A percentile compares a stretch with the other conserved stretches of the same genome.
Evolutionary conservation across 2,113 vertebrate species (phyloP).

Genomic region (Gallinago jamesoni): DNA sequence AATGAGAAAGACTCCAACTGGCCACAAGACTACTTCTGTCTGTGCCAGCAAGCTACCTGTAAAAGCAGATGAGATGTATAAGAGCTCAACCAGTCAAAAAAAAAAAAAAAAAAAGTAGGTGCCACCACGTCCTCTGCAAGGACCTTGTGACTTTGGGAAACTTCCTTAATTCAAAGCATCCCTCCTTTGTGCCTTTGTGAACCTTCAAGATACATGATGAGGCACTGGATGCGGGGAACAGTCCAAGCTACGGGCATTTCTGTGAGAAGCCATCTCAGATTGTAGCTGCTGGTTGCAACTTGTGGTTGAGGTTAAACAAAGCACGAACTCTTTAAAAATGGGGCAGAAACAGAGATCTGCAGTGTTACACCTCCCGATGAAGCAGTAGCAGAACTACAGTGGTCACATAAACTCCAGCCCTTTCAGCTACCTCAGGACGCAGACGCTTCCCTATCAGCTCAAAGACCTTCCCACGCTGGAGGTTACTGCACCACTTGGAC

Average conservation of each 20-base stretch:
- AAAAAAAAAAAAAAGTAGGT: neutral
- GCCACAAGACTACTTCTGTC: neutral
- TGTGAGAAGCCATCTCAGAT: neutral
- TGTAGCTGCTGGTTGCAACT: neutral
- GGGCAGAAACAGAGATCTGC: neutral
- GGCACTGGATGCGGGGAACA: neutral
- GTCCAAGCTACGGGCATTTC: accelerated
- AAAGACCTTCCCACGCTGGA: neutral
- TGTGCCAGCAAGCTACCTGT: neutral
- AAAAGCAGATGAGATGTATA: neutral
- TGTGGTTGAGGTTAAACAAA: neutral
- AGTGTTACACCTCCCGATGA: neutral
- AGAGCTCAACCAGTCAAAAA: neutral
- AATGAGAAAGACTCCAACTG: neutral
- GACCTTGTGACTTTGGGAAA: neutral
- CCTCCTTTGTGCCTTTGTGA: neutral
- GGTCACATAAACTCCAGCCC: neutral
- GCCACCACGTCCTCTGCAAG: neutral
- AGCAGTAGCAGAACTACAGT: neutral
- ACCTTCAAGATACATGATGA: accelerated
- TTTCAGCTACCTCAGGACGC: neutral
- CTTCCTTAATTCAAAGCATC: neutral
- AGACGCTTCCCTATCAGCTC: neutral
- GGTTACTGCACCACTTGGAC: neutral
- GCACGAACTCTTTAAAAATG: neutral